These are phyloP conservation scores for Acipenser oxyrinchus DNA, from an alignment of 2,797 vertebrate species.

Conservation along the genomic window DNA sequence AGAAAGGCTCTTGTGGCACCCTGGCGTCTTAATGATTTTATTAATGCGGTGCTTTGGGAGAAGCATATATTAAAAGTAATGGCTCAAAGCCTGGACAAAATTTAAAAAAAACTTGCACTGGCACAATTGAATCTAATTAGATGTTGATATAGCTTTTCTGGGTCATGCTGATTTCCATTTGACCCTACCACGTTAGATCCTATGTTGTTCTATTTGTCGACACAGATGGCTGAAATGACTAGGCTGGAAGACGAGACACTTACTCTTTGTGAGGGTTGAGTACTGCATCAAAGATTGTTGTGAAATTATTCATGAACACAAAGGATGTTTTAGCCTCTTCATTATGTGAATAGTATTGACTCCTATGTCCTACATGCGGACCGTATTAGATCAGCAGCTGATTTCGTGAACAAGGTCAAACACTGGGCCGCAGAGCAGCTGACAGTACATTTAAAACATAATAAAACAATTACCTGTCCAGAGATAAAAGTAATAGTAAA, in stretches of 20 bases:
- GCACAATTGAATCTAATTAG: too few species aligned
- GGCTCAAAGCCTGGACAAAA: too few species aligned
- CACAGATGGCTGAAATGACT: slow-evolving; percentile 47
- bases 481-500: slow-evolving; percentile 23
- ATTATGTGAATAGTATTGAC: slow-evolving; percentile 62
- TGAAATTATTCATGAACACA: slow-evolving; percentile 5
- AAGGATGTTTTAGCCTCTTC: slow-evolving; percentile 63
- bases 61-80: too few species aligned
- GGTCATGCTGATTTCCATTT: slow-evolving; percentile 40
- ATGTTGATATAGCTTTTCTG: slow-evolving; percentile 26
- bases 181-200: slow-evolving; percentile 43
- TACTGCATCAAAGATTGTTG: slow-evolving; percentile 60
- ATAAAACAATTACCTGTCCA: slow-evolving; percentile 54
- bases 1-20: too few species aligned
- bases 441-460: slow-evolving; percentile 50
- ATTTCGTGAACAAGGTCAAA: slow-evolving; percentile 31
- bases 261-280: slow-evolving; percentile 71
- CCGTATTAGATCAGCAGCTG: slow-evolving; percentile 51
- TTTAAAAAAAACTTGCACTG: too few species aligned
- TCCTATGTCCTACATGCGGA: slow-evolving; percentile 58
- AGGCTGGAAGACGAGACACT: slow-evolving; percentile 63
- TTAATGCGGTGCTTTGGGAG: too few species aligned
- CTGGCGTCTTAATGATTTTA: too few species aligned
- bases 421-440: slow-evolving; percentile 34
- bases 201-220: slow-evolving; percentile 58